Percentiles rank a stretch among this genome's conserved stretches.
These are phyloP conservation scores for Heteractis magnifica DNA, from an alignment of 92 coral and sea anemone species.

Conservation along the genomic window DNA sequence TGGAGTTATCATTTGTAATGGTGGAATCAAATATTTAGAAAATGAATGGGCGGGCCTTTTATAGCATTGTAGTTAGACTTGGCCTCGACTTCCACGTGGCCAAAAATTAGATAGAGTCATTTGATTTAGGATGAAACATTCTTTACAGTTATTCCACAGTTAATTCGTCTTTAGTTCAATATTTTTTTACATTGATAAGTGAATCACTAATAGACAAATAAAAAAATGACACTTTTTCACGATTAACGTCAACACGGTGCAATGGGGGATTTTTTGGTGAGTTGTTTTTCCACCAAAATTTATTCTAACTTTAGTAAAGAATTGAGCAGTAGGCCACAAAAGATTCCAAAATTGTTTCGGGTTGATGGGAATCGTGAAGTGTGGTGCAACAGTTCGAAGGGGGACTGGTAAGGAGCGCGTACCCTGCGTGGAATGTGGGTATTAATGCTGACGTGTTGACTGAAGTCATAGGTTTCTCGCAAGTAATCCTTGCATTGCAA, in stretches of 20 bases:
- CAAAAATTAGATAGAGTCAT: neutral
- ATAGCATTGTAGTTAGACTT: neutral
- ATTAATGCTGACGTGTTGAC: no score
- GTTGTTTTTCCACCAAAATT: no score
- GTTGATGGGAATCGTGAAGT: neutral
- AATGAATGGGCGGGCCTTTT: slow-evolving; percentile 16
- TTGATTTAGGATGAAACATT: neutral
- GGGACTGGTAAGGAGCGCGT: neutral
- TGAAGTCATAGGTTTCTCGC: no score
- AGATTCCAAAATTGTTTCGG: neutral
- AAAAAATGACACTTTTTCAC: neutral
- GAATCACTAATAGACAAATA: neutral
- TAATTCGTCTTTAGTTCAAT: neutral
- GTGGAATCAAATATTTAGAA: slow-evolving; percentile 7
- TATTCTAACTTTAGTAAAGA: neutral
- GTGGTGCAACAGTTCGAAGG: neutral
- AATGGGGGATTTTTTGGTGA: neutral
- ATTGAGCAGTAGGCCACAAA: neutral
- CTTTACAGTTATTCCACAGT: neutral
- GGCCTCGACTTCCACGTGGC: neutral
- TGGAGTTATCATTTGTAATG: neutral
- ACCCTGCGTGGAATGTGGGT: neutral
- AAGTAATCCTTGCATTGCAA: no score
- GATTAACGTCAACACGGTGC: neutral
- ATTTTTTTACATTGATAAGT: slow-evolving; percentile 1